phyloP scores from a whole-genome alignment of 2,113 vertebrate genomes.

The Calypte anna region DNA sequence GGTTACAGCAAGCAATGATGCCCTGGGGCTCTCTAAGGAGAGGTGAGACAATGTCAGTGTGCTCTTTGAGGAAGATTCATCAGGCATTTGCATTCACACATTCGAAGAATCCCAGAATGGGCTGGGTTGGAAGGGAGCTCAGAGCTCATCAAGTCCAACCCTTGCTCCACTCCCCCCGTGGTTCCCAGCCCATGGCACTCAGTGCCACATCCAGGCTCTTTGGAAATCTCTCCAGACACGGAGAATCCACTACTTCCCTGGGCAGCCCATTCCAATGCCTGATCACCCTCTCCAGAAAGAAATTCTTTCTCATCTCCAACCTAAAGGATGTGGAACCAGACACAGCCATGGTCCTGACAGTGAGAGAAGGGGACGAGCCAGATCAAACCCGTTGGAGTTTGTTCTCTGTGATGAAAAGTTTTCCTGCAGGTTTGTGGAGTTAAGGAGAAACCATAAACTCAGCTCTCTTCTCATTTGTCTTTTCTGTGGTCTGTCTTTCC shows the following conservation, averaged over 20 bases:
- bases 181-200: too few relatives aligned
- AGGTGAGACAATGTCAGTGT: not conserved
- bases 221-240: too few relatives aligned
- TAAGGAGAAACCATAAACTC: not conserved
- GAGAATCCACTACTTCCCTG: too few relatives aligned
- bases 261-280: too few relatives aligned
- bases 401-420: not conserved
- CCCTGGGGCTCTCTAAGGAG: constrained; percentile 90
- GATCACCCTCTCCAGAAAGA: too few relatives aligned
- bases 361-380: not conserved
- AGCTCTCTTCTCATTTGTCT: not conserved
- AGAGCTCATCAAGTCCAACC: too few relatives aligned
- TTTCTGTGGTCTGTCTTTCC: not conserved
- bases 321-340: not conserved
- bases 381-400: not conserved
- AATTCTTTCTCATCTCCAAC: too few relatives aligned
- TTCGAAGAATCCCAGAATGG: too few relatives aligned
- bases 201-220: too few relatives aligned
- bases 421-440: not conserved
- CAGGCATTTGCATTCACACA: not conserved
- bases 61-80: not conserved
- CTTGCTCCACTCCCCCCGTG: too few relatives aligned
- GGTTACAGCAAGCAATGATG: constrained; percentile 94
- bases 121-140: too few relatives aligned
- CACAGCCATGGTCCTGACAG: not conserved